These are phyloP conservation scores for Homarus gammarus DNA, from an alignment of 2,888 invertebrate species.

Conservation along the genomic window DNA sequence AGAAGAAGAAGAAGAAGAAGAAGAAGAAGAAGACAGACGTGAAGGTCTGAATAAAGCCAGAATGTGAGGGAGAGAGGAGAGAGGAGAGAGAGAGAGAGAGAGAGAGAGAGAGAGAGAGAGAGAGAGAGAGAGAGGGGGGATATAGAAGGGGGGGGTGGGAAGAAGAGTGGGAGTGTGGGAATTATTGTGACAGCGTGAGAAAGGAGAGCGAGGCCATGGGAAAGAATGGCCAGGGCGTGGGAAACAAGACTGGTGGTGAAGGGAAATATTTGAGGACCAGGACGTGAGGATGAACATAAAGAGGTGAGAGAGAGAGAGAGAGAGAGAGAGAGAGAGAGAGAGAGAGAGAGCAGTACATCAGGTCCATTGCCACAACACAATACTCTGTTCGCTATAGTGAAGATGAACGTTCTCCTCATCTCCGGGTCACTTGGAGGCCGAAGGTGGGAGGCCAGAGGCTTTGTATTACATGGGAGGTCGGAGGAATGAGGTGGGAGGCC, in stretches of 20 bases:
- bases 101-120: no score
- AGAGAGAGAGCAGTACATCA: no score
- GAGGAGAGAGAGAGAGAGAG: no score
- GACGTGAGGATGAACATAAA: neutral
- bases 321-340: no score
- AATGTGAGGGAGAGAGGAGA: neutral
- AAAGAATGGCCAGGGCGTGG: neutral
- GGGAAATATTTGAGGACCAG: neutral
- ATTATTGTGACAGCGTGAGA: neutral
- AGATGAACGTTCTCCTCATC: no score
- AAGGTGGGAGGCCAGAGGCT: neutral
- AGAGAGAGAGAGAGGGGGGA: no score
- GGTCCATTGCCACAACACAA: no score
- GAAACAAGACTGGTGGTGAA: neutral
- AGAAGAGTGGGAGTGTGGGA: no score
- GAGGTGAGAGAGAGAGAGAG: neutral
- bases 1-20: neutral
- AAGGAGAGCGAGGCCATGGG: neutral
- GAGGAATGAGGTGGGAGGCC: no score
- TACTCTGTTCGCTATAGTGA: no score
- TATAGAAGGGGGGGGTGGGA: no score
- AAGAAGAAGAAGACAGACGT: neutral
- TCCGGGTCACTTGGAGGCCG: neutral
- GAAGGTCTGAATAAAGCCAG: neutral
- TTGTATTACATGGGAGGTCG: no score